Evolutionary conservation across 2,797 vertebrate species (phyloP).

Genomic region (Trachops cirrhosus): DNA sequence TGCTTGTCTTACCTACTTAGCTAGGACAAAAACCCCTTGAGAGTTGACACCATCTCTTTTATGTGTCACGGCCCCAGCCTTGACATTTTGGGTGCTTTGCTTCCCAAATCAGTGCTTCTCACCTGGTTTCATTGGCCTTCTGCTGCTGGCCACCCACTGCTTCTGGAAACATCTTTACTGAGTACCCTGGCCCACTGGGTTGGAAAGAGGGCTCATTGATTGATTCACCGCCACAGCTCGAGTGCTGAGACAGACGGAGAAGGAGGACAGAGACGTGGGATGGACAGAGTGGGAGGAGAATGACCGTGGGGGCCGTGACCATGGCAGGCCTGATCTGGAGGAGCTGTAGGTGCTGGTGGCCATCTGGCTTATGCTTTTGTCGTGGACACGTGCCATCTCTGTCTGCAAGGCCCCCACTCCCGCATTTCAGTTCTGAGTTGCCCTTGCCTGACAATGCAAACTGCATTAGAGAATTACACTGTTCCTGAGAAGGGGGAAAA

Average conservation of each 20-base stretch:
- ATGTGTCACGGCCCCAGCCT: not conserved
- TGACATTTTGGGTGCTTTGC: not conserved
- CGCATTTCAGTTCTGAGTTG: rapidly evolving
- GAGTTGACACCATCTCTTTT: not conserved
- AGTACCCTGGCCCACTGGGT: not conserved
- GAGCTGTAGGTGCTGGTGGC: not conserved
- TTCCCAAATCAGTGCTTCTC: not conserved
- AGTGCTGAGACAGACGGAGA: rapidly evolving
- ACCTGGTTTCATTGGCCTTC: not conserved
- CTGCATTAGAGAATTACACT: not conserved
- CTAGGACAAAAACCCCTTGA: not conserved
- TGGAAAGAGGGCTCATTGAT: not conserved
- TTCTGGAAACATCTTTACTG: not conserved
- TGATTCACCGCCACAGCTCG: rapidly evolving
- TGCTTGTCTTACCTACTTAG: not conserved
- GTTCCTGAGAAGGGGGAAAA: rapidly evolving
- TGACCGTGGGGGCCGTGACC: rapidly evolving
- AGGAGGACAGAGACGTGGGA: not conserved
- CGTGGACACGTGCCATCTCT: not conserved
- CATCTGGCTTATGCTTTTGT: conserved; percentile 19
- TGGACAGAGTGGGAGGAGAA: not conserved
- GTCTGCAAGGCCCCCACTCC: not conserved
- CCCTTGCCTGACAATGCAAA: not conserved
- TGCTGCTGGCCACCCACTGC: not conserved
- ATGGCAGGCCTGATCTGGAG: not conserved